Base-by-base conservation (phyloP, 2,113 vertebrate genomes). In the Picathartes gymnocephalus region DNA sequence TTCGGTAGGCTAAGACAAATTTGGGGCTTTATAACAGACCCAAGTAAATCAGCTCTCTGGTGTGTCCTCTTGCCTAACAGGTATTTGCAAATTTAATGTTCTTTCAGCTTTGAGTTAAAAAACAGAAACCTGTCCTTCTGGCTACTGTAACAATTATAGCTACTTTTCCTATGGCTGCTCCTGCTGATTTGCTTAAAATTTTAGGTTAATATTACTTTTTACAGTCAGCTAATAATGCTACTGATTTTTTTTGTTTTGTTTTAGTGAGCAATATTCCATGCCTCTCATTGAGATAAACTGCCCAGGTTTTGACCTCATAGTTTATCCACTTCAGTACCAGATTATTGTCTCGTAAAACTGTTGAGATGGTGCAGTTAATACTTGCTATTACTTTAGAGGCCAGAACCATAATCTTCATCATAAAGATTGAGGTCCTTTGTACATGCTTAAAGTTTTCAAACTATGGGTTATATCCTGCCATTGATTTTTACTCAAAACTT, bases 401-500 rank as follows among this genome's bases (percentile, higher is more conserved):
- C 53, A 86, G 76, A 90, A 72, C 61, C 65, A 79, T 95, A 86
- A 92, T 86, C 69, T 97, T 92, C 92, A 81, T 90, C 84, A 86
- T 93, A 96, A 98, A 97, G 96, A 96, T 95, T 96, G 93, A 97
- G 92, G 91, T 94, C 58, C 90, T 92, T 92, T 96, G 96, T 96
- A 96, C 95, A 94, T 91, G 94, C 70, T 88, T 95, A 90, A 96
- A 95, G 92, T 97, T 97, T 97, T 93, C 87, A 95, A 96, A 96
- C 94, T 90, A 58, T 64, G 70, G 96, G 86, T 95, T 88, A 96
- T 97, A 97, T 97, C 85, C 90, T 95, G 66, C 77, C 96, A 97
- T 92, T 97, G 97, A 97, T 98, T 97, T 97, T 95, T 92, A 95
- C 84, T 74, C 92, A 97, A 96, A 97, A 96, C 81, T 97, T 89